A percentile compares a stretch with the other conserved stretches of the same genome.
These are phyloP conservation scores for Xenopus laevis DNA, from an alignment of 2,113 vertebrate genomes.

Conservation along the genomic window DNA sequence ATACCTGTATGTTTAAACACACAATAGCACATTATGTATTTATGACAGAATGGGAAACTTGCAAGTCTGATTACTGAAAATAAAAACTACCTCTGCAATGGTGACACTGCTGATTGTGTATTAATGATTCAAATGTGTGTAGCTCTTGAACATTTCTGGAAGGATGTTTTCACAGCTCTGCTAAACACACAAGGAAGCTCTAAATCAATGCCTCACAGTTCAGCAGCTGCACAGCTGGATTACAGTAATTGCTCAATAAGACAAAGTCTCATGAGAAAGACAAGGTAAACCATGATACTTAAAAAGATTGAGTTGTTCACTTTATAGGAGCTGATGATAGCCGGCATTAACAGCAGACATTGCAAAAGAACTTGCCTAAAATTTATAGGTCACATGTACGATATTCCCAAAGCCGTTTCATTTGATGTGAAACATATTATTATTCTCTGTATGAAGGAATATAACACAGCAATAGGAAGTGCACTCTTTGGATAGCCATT, in stretches of 20 bases:
- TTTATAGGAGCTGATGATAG: slow-evolving; percentile 19
- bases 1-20: too few relatives aligned
- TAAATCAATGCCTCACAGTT: slow-evolving; percentile 37
- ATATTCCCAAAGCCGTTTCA: slow-evolving; percentile 10
- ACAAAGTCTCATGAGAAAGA: slow-evolving; percentile 29
- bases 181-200: slow-evolving; percentile 24
- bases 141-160: slow-evolving; percentile 10
- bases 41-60: too few relatives aligned
- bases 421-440: slow-evolving; percentile 11
- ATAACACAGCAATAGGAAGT: slow-evolving; percentile 9
- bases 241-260: slow-evolving; percentile 40
- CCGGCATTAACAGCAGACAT: slow-evolving; percentile 9
- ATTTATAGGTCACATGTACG: slow-evolving; percentile 14
- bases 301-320: slow-evolving; percentile 36
- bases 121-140: neutral
- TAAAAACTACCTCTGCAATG: too few relatives aligned
- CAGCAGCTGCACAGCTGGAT: slow-evolving; percentile 39
- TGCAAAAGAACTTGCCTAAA: slow-evolving; percentile 7
- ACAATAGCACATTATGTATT: too few relatives aligned
- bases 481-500: slow-evolving; percentile 3
- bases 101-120: neutral
- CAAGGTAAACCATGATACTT: slow-evolving; percentile 39
- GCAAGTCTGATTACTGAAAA: too few relatives aligned
- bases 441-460: slow-evolving; percentile 5
- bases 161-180: slow-evolving; percentile 28